Base-by-base conservation (phyloP, 2,113 vertebrate genomes). In the Bufo bufo region DNA sequence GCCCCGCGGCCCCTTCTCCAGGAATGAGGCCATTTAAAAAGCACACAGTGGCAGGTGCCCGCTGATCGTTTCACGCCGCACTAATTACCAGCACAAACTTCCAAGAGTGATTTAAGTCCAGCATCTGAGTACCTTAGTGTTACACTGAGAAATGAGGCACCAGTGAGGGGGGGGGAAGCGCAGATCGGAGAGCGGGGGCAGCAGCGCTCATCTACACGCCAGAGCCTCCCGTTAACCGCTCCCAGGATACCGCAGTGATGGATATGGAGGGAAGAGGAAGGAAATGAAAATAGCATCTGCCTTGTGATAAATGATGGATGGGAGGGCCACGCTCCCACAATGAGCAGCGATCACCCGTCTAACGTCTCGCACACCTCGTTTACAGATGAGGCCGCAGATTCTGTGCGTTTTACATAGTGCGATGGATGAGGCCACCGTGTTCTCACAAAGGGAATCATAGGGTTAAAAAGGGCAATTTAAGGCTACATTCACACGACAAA, bases 121-220 rank as follows among this genome's bases (percentile, higher is more conserved):
- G 78, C 86, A 63, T 80, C 78, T 82, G 86, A 65, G 86, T 2
- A 87, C 59, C 47, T n/a, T 74, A 59, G 58, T 2, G n/a, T 90
- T 66, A 59, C 58, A n/a, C 47, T 0, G 3, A 89, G 86, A 82
- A 84, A 89, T 78, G n/a, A 89, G 78, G 50, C 85, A 43, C 49
- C 72, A 16, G 69, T 87, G 86, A 87, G 50, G 16, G 33, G 83
- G 87, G 52, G 12, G 52, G 45, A n/a, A 47, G 17, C 11, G n/a
- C n/a, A 90, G 92, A 91, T 89, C 86, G 82, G 91, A 45, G 61
- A 84, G 59, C 33, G 65, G 16, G 72, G 90, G 89, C 23, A 86
- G 89, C 58, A 86, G 77, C 63, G 59, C 16, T 52, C 45, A 84
- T 63, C 85, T 79, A 10, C 71, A 72, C 79, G 23, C 0, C 52